These are phyloP conservation scores for Andinoacara biseriatus DNA, from an alignment of 2,113 vertebrate genomes.

Conservation along the genomic window DNA sequence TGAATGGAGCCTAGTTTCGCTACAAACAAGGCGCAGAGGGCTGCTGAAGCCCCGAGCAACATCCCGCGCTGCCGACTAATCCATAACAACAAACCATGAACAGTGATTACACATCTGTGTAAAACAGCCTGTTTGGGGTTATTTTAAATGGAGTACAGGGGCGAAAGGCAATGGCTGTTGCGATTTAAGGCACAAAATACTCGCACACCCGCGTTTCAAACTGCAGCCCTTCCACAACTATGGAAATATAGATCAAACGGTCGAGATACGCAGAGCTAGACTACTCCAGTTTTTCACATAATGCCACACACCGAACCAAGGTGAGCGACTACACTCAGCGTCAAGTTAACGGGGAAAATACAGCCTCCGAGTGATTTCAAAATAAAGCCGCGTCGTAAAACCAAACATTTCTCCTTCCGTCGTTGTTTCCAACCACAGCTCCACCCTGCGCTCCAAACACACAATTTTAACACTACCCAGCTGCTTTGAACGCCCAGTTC, in stretches of 20 bases:
- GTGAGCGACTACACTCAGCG: not conserved
- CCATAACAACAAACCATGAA: not conserved
- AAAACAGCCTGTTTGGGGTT: not conserved
- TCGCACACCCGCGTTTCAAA: not conserved
- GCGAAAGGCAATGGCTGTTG: not conserved
- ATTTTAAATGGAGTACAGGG: not conserved
- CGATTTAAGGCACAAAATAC: not conserved
- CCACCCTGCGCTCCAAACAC: fast-evolving
- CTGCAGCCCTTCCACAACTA: not conserved
- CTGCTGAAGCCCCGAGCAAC: not conserved
- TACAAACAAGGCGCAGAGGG: not conserved
- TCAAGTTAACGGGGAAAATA: not conserved
- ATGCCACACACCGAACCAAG: conserved; percentile 12
- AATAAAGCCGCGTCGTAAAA: conserved; percentile 26
- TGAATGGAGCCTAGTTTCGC: conserved; percentile 43
- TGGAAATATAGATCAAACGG: not conserved
- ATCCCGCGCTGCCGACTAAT: not conserved
- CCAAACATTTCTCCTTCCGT: fast-evolving
- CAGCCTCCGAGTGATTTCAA: conserved; percentile 1
- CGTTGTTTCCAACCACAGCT: not conserved
- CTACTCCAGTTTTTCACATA: conserved; percentile 6
- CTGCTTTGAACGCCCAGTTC: not conserved
- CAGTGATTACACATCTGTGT: conserved; percentile 15
- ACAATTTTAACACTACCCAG: not conserved
- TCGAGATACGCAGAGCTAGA: not conserved